Percentiles rank a stretch among this genome's conserved stretches.
These are phyloP conservation scores for Lagodon rhomboides DNA, from an alignment of 2,797 vertebrate genomes.

Conservation along the genomic window DNA sequence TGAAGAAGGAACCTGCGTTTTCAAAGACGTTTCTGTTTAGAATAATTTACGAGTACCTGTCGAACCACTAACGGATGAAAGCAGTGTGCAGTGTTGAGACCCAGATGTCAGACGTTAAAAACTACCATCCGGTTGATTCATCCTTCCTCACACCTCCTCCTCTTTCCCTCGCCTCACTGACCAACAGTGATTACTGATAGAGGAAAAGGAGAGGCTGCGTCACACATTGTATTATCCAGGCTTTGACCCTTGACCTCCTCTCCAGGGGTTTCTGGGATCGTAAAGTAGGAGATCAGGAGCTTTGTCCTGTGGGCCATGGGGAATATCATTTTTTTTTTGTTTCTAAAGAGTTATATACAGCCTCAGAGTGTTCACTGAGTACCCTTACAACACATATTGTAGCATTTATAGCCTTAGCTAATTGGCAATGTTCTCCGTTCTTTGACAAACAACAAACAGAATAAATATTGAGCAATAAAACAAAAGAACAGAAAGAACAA, in stretches of 20 bases:
- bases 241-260: slow-evolving; percentile 2
- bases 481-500: not conserved
- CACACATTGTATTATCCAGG: not conserved
- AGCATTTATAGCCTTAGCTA: not conserved
- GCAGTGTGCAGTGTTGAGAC: not conserved
- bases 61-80: slow-evolving; percentile 19
- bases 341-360: not conserved
- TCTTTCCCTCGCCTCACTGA: too few species aligned
- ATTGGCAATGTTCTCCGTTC: not conserved
- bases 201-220: too few species aligned
- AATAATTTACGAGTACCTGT: slow-evolving; percentile 24
- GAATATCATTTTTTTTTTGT: not conserved
- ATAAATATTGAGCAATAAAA: not conserved
- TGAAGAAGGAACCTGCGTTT: too few species aligned
- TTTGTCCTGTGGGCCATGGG: not conserved
- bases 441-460: not conserved
- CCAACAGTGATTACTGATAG: too few species aligned
- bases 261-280: not conserved
- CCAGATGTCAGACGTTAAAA: slow-evolving; percentile 26
- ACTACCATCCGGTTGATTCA: too few species aligned
- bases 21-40: not conserved
- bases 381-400: not conserved
- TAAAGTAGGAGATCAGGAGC: not conserved
- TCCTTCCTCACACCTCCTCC: too few species aligned
- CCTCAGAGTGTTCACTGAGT: too few species aligned